These are phyloP conservation scores for Eremobia ochroleuca DNA, from an alignment of 2,888 invertebrate genomes.

Conservation along the genomic window DNA sequence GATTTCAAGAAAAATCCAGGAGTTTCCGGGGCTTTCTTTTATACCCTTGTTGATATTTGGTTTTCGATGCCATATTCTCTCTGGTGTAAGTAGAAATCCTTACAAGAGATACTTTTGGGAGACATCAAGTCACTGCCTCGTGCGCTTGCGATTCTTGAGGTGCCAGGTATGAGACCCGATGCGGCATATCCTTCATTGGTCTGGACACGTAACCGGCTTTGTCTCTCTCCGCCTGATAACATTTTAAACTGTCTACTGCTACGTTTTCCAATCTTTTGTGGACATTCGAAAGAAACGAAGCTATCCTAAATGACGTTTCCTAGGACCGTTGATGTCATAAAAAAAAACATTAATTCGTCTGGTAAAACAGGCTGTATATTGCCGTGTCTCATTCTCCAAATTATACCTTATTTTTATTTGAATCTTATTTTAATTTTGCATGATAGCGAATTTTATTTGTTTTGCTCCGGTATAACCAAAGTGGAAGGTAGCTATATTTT, in stretches of 20 bases:
- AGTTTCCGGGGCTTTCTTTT: neutral
- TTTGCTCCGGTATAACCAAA: neutral
- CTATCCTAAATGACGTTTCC: neutral
- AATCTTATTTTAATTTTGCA: neutral
- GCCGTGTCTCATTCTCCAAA: neutral
- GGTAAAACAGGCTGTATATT: neutral
- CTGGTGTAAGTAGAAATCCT: neutral
- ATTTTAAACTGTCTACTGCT: neutral
- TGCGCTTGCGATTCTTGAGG: neutral
- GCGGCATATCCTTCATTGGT: neutral
- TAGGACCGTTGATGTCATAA: neutral
- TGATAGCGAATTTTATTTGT: neutral
- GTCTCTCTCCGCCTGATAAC: neutral
- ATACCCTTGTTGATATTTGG: neutral
- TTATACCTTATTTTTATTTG: neutral
- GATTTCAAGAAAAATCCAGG: neutral
- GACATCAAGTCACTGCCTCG: neutral
- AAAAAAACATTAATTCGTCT: neutral
- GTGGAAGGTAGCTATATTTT: neutral
- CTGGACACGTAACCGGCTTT: neutral
- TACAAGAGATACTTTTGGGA: neutral
- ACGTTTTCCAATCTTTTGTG: neutral
- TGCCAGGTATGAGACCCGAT: neutral
- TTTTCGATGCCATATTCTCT: neutral
- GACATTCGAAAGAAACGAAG: neutral